Percentiles rank a stretch among this genome's conserved stretches.
Conservation (phyloP, 2,797 vertebrate genomes). For the Sebastes reedi region DNA sequence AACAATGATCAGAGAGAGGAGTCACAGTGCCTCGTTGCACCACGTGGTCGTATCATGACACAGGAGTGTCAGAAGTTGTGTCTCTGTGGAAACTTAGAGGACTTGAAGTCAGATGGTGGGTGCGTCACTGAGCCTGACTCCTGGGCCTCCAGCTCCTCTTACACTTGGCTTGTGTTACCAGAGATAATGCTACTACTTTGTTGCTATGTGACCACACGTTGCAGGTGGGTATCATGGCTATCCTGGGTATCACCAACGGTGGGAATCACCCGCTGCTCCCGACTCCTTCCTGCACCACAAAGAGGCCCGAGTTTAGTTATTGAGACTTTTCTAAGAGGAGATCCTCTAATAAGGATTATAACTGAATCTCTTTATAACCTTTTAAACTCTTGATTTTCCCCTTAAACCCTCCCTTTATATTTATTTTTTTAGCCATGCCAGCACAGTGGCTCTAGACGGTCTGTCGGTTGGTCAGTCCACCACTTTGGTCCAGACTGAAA, state of each 20-base stretch:
- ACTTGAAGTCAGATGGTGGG: slow-evolving; percentile 40
- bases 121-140: slow-evolving; percentile 56
- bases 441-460: too few relatives aligned
- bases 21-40: slow-evolving; percentile 18
- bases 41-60: slow-evolving; percentile 50
- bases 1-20: slow-evolving; percentile 11
- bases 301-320: not conserved
- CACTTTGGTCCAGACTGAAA: too few relatives aligned
- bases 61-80: slow-evolving; percentile 59
- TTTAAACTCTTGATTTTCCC: not conserved
- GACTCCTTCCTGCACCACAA: not conserved
- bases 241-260: not conserved
- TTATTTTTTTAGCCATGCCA: too few relatives aligned
- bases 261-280: not conserved
- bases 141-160: slow-evolving; percentile 45
- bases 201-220: slow-evolving; percentile 24
- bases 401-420: too few relatives aligned
- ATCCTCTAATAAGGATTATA: not conserved
- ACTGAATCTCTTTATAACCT: not conserved
- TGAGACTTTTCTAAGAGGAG: not conserved
- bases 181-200: slow-evolving; percentile 25
- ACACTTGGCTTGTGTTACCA: slow-evolving; percentile 39
- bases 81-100: slow-evolving; percentile 66
- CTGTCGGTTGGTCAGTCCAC: too few relatives aligned
- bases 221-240: slow-evolving; percentile 18